phyloP scores from a whole-genome alignment of 2,113 vertebrate species.

The Craseonycteris thonglongyai region DNA sequence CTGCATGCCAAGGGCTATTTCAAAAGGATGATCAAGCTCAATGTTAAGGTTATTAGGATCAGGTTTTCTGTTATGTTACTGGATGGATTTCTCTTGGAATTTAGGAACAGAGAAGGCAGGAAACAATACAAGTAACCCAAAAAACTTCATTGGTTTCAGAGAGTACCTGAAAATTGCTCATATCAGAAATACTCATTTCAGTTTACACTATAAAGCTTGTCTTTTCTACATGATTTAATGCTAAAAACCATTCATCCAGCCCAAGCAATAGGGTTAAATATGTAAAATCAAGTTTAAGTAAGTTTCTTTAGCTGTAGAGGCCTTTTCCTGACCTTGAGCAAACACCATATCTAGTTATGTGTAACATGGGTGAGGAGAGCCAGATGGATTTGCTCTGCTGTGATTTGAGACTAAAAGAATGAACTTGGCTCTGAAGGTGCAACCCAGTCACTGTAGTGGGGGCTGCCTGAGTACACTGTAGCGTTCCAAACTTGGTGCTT shows the following conservation, averaged over 20 bases:
- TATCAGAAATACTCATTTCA: conserved; percentile 27
- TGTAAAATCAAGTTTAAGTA: background rate
- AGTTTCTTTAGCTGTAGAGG: background rate
- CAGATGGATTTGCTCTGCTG: background rate
- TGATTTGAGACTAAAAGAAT: background rate
- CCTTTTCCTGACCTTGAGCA: background rate
- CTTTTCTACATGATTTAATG: conserved; percentile 40
- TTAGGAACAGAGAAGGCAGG: background rate
- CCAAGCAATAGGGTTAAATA: background rate
- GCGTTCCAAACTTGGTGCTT: background rate
- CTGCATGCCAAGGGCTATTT: background rate
- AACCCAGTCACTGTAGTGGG: background rate
- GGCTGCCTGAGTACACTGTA: background rate
- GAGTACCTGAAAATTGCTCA: background rate
- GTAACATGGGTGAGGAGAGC: background rate
- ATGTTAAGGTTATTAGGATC: background rate
- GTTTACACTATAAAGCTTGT: conserved; percentile 12
- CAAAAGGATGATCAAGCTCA: background rate
- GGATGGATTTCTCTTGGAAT: conserved; percentile 16
- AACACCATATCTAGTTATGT: background rate
- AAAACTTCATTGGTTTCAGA: background rate
- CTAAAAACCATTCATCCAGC: background rate
- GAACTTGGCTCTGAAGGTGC: background rate
- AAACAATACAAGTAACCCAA: background rate
- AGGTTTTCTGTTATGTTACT: background rate